phyloP scores from a whole-genome alignment of 2,888 invertebrate species.

The Eupeodes latifasciatus region DNA sequence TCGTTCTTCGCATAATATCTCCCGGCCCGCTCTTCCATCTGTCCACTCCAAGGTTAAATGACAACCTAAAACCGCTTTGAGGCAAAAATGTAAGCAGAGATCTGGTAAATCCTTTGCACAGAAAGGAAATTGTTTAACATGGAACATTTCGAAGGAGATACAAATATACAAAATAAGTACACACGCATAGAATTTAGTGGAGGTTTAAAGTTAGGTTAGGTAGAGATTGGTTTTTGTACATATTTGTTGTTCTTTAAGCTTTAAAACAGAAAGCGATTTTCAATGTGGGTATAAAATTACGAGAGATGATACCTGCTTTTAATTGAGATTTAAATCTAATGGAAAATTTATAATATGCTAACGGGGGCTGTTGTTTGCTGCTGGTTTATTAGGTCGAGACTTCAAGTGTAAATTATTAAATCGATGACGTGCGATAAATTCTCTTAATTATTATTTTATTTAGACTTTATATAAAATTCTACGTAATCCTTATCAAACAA shows the following conservation, averaged over 20 bases:
- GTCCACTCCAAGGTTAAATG: slow-evolving; percentile 27
- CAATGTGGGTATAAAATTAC: background rate
- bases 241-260: background rate
- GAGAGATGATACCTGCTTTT: slow-evolving; percentile 17
- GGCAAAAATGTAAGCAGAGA: slow-evolving; percentile 12
- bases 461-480: background rate
- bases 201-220: too few species aligned
- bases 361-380: too few species aligned
- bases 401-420: background rate
- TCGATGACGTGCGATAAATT: background rate
- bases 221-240: background rate
- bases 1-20: background rate
- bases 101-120: slow-evolving; percentile 14
- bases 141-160: slow-evolving; percentile 10
- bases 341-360: background rate
- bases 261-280: background rate
- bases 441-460: background rate
- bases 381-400: background rate
- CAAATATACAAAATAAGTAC: background rate
- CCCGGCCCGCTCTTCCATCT: background rate
- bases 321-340: slow-evolving; percentile 17
- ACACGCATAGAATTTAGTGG: background rate
- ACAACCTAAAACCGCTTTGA: slow-evolving; percentile 8
- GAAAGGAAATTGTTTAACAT: slow-evolving; percentile 8
- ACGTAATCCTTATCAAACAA: background rate